phyloP scores from a whole-genome alignment of 2,113 vertebrate species.

The Leucosticte australis region DNA sequence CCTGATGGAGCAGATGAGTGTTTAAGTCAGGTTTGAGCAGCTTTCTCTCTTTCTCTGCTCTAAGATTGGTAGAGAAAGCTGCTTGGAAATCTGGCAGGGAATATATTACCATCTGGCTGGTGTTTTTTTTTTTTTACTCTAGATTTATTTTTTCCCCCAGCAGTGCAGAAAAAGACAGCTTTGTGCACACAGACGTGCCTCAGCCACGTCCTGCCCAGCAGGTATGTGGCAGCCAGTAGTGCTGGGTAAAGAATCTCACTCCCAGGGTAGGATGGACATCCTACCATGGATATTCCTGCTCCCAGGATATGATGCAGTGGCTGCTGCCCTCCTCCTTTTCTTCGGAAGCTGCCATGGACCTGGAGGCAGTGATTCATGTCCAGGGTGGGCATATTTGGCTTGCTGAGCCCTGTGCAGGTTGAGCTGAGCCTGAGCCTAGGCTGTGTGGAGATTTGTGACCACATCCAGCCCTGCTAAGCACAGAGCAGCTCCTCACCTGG shows the following conservation, averaged over 20 bases:
- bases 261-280: not conserved
- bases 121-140: not conserved
- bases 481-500: not conserved
- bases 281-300: not conserved
- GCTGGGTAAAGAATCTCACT: not conserved
- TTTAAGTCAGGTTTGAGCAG: not conserved
- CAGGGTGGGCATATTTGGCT: not conserved
- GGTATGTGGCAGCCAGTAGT: accelerated
- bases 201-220: not conserved
- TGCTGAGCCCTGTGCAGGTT: not conserved
- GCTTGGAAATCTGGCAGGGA: constrained; percentile 25
- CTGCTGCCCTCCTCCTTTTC: not conserved
- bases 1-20: not conserved
- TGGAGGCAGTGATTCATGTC: not conserved
- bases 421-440: not conserved
- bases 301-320: not conserved
- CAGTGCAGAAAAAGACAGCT: not conserved
- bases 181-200: not conserved
- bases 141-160: not conserved
- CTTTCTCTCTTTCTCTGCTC: not conserved
- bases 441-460: not conserved
- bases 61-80: not conserved
- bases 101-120: constrained; percentile 31
- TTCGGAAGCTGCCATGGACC: not conserved
- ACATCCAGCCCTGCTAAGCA: not conserved